A percentile compares a stretch with the other conserved stretches of the same genome.
phyloP scores from a whole-genome alignment of 2,113 vertebrate genomes.

The Fukomys damarensis region DNA sequence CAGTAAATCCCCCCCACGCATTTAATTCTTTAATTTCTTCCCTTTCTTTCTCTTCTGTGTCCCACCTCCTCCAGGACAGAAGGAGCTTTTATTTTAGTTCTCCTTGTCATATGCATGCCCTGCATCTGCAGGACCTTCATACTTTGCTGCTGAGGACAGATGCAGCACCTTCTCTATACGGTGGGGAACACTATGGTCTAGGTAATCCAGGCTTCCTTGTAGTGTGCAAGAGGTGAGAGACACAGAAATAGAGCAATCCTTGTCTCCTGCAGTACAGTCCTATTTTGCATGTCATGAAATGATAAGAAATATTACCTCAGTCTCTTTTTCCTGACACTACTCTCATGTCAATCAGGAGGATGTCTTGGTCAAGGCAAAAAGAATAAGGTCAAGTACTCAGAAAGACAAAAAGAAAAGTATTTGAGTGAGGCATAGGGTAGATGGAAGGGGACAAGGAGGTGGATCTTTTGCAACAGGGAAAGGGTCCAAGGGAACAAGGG shows the following conservation, averaged over 20 bases:
- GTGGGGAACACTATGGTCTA: rapidly evolving
- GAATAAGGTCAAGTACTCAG: not conserved
- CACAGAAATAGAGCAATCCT: not conserved
- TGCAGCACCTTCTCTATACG: not conserved
- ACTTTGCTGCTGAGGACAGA: not conserved
- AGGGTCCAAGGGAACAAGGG: not conserved
- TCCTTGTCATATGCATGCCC: not conserved
- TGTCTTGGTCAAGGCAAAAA: not conserved
- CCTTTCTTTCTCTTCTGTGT: not conserved
- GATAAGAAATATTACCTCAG: not conserved
- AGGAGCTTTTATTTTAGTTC: not conserved
- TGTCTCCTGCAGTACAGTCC: not conserved
- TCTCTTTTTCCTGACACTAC: not conserved
- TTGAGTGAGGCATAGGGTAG: not conserved
- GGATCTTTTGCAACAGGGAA: not conserved
- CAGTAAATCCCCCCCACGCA: not conserved
- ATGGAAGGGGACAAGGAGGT: not conserved
- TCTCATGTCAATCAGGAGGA: not conserved
- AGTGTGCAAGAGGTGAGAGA: not conserved
- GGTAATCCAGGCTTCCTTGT: not conserved
- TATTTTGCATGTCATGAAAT: not conserved
- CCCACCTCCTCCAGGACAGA: not conserved
- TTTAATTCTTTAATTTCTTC: conserved; percentile 10
- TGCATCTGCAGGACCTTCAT: not conserved
- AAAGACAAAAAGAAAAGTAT: conserved; percentile 24